Conservation (phyloP, 92 coral and sea anemone genomes). For the Ricordea florida region DNA sequence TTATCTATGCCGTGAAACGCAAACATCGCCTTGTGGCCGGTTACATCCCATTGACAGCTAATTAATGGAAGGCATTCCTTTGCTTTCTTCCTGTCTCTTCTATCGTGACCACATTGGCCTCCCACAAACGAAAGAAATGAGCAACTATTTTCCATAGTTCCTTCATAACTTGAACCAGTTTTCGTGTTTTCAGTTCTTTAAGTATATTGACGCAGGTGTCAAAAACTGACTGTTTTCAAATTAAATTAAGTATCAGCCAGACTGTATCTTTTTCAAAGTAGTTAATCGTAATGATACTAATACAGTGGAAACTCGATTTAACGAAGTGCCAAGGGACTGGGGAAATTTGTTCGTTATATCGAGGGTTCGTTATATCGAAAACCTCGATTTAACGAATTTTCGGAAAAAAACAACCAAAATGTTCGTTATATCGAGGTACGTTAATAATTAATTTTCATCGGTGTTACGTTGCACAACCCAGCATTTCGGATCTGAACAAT, state of each 20-base stretch:
- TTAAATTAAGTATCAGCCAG: neutral
- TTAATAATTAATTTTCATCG: no score
- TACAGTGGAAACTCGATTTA: no score
- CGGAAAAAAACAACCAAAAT: no score
- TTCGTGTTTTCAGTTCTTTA: neutral
- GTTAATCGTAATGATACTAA: neutral
- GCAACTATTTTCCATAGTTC: neutral
- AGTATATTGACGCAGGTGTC: neutral
- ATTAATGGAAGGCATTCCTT: constrained; percentile 10
- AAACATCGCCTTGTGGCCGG: constrained; percentile 32
- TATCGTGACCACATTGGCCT: constrained; percentile 32
- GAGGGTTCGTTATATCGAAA: no score
- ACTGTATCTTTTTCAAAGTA: neutral
- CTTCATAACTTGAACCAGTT: neutral
- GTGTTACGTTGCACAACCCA: no score
- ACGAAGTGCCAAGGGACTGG: no score
- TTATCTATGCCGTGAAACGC: constrained; percentile 36
- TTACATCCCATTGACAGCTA: constrained; percentile 1
- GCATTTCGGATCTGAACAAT: no score
- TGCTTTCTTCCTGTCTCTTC: constrained; percentile 17
- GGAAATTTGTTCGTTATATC: no score
- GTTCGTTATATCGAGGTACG: no score
- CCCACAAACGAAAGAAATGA: constrained; percentile 26
- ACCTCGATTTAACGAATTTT: no score
- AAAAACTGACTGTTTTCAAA: neutral